These are phyloP conservation scores for Gouania willdenowi DNA, from an alignment of 2,797 vertebrate genomes.

Conservation along the genomic window DNA sequence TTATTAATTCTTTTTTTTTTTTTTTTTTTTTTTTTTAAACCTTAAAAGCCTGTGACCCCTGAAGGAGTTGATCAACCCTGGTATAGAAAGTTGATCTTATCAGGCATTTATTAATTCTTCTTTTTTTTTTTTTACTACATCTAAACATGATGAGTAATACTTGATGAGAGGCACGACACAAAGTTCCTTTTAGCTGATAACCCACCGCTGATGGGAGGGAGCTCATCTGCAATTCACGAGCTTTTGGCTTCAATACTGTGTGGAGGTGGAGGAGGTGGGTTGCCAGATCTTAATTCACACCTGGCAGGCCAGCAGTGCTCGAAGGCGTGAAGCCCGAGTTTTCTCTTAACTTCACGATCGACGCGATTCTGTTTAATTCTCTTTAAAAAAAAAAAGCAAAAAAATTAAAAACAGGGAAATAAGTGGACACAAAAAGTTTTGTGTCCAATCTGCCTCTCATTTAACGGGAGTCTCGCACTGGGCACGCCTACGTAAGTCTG, in stretches of 20 bases:
- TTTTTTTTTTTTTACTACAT: too few species aligned
- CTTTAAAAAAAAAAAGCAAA: neutral
- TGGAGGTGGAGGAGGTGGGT: slow-evolving; percentile 11
- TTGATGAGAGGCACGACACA: neutral
- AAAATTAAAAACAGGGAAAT: too few species aligned
- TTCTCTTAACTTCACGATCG: slow-evolving; percentile 10
- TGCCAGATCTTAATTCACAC: slow-evolving; percentile 8
- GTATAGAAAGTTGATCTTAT: too few species aligned
- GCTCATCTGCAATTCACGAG: neutral
- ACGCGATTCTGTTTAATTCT: slow-evolving; percentile 4
- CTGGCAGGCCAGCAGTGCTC: neutral
- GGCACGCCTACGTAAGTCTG: slow-evolving; percentile 48
- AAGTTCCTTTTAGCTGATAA: too few species aligned
- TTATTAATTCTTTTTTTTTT: too few species aligned
- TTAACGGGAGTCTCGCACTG: slow-evolving; percentile 15
- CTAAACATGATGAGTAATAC: too few species aligned
- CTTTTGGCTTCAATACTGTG: neutral
- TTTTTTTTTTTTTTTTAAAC: too few species aligned
- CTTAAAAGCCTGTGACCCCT: too few species aligned
- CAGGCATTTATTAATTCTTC: too few species aligned
- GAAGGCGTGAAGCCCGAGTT: slow-evolving; percentile 9
- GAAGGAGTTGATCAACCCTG: too few species aligned
- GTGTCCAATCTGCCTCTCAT: slow-evolving; percentile 14
- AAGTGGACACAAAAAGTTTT: neutral
- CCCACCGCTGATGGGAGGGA: neutral